These are phyloP conservation scores for Heliconius sara DNA, from an alignment of 2,888 invertebrate species.

Conservation along the genomic window DNA sequence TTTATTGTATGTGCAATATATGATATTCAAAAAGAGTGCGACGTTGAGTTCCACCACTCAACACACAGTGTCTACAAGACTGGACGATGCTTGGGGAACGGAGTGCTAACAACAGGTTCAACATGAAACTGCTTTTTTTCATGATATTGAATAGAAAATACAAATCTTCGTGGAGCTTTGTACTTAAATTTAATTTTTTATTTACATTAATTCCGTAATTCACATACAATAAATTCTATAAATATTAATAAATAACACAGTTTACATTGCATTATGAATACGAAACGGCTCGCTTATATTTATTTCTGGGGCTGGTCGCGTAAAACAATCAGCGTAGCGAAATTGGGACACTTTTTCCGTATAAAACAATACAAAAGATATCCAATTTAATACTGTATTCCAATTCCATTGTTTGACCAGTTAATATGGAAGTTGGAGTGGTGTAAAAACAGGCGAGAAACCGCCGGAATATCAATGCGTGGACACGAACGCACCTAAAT, in stretches of 20 bases:
- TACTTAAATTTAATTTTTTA: not conserved
- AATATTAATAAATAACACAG: not conserved
- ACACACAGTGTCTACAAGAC: no score
- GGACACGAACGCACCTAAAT: constrained; percentile 31
- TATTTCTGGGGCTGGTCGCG: constrained; percentile 4
- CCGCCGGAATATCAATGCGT: constrained; percentile 36
- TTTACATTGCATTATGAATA: constrained; percentile 9
- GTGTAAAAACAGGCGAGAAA: constrained; percentile 29
- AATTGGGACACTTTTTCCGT: constrained; percentile 19
- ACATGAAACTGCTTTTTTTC: no score
- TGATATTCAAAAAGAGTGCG: no score
- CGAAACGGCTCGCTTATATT: constrained; percentile 6
- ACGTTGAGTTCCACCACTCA: no score
- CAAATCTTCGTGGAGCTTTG: no score
- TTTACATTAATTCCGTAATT: not conserved
- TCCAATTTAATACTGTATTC: constrained; percentile 28
- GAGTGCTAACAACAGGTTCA: no score
- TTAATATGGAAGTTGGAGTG: constrained; percentile 22
- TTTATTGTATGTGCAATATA: no score
- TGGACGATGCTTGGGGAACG: no score
- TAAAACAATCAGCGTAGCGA: constrained; percentile 12
- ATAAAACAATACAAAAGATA: constrained; percentile 21
- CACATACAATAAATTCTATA: not conserved
- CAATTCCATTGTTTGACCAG: constrained; percentile 33
- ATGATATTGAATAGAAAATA: no score